These are phyloP conservation scores for Nannoperca australis DNA, from an alignment of 2,797 vertebrate species.

Conservation along the genomic window DNA sequence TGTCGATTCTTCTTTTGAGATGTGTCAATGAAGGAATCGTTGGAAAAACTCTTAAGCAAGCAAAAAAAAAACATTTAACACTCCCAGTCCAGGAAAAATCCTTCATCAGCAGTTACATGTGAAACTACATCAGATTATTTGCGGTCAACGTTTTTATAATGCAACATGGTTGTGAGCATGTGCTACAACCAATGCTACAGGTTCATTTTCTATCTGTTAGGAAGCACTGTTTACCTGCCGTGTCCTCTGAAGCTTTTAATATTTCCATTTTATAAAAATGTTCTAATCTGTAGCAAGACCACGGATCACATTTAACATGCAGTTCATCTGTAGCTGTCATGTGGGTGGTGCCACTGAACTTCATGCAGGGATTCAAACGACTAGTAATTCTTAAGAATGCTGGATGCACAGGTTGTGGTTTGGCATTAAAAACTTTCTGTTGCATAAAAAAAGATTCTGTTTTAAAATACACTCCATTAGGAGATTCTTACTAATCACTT, in stretches of 20 bases:
- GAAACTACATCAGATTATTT: conserved; percentile 6
- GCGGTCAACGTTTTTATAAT: conserved; percentile 12
- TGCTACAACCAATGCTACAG: not conserved
- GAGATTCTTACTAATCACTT: conserved; percentile 14
- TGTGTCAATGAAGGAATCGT: conserved; percentile 25
- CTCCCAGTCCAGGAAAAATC: not conserved
- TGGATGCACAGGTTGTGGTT: conserved; percentile 10
- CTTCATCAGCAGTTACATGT: not conserved
- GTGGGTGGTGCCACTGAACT: conserved; percentile 35
- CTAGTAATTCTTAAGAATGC: not conserved
- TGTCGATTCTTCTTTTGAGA: conserved; percentile 11
- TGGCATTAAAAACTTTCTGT: not conserved
- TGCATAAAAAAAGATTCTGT: not conserved
- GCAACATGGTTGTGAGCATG: not conserved
- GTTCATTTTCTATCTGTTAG: conserved; percentile 13
- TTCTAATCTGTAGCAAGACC: not conserved
- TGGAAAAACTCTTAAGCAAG: conserved; percentile 3
- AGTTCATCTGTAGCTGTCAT: not conserved
- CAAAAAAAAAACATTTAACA: not conserved
- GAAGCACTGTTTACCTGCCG: conserved; percentile 29
- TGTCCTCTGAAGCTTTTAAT: conserved; percentile 24
- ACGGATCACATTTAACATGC: not conserved
- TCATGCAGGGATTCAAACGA: conserved; percentile 12
- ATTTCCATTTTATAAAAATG: not conserved
- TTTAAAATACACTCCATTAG: not conserved